Evolutionary conservation across 2,797 vertebrate species (phyloP).

Genomic region (Pogoniulus pusillus): DNA sequence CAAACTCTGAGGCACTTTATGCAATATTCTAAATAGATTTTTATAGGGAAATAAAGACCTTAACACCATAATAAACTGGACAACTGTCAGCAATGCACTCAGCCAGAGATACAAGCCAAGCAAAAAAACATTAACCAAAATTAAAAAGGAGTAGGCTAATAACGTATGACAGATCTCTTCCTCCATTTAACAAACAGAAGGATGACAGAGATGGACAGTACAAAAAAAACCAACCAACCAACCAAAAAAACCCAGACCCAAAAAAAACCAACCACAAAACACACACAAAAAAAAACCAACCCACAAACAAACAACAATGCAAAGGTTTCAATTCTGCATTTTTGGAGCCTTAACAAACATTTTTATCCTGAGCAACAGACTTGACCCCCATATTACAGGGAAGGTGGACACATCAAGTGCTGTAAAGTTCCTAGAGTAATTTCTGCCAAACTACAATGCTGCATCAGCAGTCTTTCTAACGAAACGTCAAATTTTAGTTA

Average conservation of each 20-base stretch:
- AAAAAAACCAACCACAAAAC: too few relatives aligned
- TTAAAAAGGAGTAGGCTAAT: background rate
- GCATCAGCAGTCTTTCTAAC: conserved; percentile 17
- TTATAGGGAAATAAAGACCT: background rate
- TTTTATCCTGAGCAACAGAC: background rate
- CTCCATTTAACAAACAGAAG: background rate
- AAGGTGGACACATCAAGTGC: background rate
- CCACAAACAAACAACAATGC: background rate
- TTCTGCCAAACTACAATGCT: background rate
- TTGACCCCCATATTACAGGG: background rate
- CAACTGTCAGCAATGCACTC: background rate
- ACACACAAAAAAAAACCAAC: too few relatives aligned
- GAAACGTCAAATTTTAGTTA: conserved; percentile 3
- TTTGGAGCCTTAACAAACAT: background rate
- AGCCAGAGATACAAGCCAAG: background rate
- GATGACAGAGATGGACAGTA: background rate
- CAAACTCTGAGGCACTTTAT: background rate
- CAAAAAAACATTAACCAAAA: background rate
- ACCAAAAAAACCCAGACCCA: too few relatives aligned
- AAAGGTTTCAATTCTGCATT: background rate
- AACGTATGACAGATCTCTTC: background rate
- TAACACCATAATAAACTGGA: background rate
- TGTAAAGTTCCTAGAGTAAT: background rate
- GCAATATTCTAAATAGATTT: background rate
- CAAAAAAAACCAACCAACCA: too few relatives aligned